Conservation (phyloP, 1,140 invertebrate genomes). For the Manduca sexta region DNA sequence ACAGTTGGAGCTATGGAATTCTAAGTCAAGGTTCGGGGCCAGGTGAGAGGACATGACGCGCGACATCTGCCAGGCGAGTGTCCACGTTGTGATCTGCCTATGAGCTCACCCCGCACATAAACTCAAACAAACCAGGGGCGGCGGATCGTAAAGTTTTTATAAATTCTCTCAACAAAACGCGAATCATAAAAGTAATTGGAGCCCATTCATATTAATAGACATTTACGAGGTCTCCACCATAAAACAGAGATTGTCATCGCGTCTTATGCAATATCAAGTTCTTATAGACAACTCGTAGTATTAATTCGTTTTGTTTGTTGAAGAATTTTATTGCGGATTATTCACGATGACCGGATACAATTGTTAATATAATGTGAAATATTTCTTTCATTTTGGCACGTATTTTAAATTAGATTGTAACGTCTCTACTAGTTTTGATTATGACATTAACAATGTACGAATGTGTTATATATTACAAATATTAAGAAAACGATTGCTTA, state of each 20-base stretch:
- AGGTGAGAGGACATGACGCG: conserved; percentile 22
- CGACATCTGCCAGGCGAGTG: conserved; percentile 54
- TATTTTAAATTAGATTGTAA: not conserved
- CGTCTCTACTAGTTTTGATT: too few relatives aligned
- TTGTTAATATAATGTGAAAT: conserved; percentile 16
- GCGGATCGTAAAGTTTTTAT: conserved; percentile 65
- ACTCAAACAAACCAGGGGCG: conserved; percentile 51
- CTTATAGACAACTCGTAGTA: conserved; percentile 43
- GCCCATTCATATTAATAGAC: conserved; percentile 73
- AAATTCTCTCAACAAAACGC: conserved; percentile 63
- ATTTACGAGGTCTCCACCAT: conserved; percentile 65
- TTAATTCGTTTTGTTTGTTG: conserved; percentile 52
- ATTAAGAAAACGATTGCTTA: conserved; percentile 9
- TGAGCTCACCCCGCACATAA: conserved; percentile 39
- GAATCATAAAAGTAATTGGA: conserved; percentile 72
- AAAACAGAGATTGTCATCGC: conserved; percentile 70
- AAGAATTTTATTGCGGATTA: conserved; percentile 46
- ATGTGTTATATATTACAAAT: not conserved
- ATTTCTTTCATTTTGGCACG: conserved; percentile 21
- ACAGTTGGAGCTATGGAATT: not conserved
- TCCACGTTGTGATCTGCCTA: conserved; percentile 30
- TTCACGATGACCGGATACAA: conserved; percentile 27
- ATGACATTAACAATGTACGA: not conserved
- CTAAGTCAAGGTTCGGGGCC: conserved; percentile 11
- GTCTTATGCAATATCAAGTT: conserved; percentile 43